Evolutionary conservation across 2,888 invertebrate species (phyloP).

Genomic region (Drosophila mimica): DNA sequence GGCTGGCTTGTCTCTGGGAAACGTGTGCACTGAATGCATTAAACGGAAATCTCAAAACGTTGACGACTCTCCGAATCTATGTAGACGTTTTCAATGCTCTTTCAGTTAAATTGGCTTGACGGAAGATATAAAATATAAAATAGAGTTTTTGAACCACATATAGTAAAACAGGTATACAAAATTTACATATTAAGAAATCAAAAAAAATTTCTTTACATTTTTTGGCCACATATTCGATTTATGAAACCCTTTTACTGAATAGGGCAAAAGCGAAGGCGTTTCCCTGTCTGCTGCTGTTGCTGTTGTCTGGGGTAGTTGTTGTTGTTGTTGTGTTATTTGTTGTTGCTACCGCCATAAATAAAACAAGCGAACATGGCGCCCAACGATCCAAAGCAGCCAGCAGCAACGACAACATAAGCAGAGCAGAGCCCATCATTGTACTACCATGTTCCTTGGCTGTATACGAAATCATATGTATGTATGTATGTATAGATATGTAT

Average conservation of each 20-base stretch:
- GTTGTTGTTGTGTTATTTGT: conserved; percentile 10
- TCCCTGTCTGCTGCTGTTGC: conserved; percentile 28
- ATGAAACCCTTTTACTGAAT: conserved; percentile 21
- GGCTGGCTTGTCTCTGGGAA: conserved; percentile 69
- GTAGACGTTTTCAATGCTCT: conserved; percentile 38
- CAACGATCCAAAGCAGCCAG: conserved; percentile 17
- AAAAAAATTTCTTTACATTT: neutral
- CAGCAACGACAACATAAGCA: conserved; percentile 35
- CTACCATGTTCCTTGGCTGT: conserved; percentile 19
- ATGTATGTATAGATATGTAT: conserved; percentile 1
- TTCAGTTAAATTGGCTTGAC: conserved; percentile 7
- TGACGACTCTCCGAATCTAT: neutral
- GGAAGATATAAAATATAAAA: neutral
- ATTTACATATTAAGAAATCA: conserved; percentile 12
- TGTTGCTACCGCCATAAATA: conserved; percentile 65
- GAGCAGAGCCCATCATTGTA: conserved; percentile 36
- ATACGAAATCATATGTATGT: conserved; percentile 14
- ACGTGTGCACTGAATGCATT: conserved; percentile 79
- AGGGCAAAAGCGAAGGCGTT: conserved; percentile 59
- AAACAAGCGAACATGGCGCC: conserved; percentile 67
- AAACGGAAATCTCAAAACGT: conserved; percentile 68
- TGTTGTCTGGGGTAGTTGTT: conserved; percentile 17
- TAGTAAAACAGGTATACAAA: neutral
- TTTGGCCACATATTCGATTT: neutral
- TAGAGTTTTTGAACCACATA: neutral